A percentile compares a stretch with the other conserved stretches of the same genome.
Evolutionary conservation across 2,113 vertebrate species (phyloP).

Genomic region (Rattus norvegicus): DNA sequence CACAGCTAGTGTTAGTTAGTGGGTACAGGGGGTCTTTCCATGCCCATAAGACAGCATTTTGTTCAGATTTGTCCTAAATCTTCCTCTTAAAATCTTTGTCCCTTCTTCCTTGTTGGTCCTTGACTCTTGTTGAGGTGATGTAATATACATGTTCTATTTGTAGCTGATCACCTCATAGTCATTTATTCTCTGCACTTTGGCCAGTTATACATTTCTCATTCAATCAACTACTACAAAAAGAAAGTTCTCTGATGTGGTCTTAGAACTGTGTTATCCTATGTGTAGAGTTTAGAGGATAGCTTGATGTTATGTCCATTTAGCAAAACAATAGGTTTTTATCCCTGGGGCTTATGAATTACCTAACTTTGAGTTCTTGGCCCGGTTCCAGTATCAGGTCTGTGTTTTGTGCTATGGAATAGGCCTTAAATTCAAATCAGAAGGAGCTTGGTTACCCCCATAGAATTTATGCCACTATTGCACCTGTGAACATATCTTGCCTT

Average conservation of each 20-base stretch:
- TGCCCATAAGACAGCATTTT: background rate
- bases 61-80: background rate
- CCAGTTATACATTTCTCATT: background rate
- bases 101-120: background rate
- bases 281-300: background rate
- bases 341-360: background rate
- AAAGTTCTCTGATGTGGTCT: background rate
- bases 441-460: background rate
- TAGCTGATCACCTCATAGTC: background rate
- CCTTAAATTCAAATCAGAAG: background rate
- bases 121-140: background rate
- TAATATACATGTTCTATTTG: background rate
- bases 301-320: background rate
- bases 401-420: background rate
- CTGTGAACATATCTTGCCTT: background rate
- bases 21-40: too few species aligned
- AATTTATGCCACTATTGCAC: background rate
- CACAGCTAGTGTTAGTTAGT: background rate
- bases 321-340: background rate
- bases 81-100: background rate
- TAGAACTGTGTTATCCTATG: background rate
- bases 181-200: background rate
- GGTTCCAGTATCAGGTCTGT: background rate
- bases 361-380: background rate
- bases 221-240: background rate